Percentiles rank a stretch among this genome's conserved stretches.
phyloP scores from a whole-genome alignment of 2,113 vertebrate species.

The Aphyosemion australe region DNA sequence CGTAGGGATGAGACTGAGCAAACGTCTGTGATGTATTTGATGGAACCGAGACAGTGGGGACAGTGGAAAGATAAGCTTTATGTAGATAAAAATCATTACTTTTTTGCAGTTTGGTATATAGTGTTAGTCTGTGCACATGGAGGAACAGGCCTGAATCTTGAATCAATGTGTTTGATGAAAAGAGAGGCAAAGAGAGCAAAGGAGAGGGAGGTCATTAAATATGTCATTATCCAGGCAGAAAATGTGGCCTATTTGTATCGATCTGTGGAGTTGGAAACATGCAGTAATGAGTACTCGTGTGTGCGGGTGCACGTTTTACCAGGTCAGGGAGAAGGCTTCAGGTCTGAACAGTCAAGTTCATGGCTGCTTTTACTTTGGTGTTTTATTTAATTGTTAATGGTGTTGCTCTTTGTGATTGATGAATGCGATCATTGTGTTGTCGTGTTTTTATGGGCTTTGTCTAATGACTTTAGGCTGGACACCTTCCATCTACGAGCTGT shows the following conservation, averaged over 20 bases:
- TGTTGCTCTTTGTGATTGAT: constrained; percentile 6
- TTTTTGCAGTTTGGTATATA: not conserved
- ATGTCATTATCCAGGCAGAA: constrained; percentile 58
- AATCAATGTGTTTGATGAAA: constrained; percentile 26
- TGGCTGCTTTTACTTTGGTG: not conserved
- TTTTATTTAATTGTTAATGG: not conserved
- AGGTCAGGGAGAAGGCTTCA: not conserved
- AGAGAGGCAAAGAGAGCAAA: not conserved
- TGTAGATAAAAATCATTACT: constrained; percentile 6
- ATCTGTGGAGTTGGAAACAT: constrained; percentile 36
- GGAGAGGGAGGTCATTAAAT: constrained; percentile 42
- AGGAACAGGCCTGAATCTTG: not conserved
- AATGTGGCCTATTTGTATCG: constrained; percentile 43
- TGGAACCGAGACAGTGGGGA: constrained; percentile 8
- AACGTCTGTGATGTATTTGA: constrained; percentile 17
- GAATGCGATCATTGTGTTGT: constrained; percentile 6
- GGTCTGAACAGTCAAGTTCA: constrained; percentile 1
- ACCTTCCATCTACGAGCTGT: constrained; percentile 20
- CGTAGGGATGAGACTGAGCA: not conserved
- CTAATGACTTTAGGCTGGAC: constrained; percentile 1
- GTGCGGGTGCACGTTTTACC: constrained; percentile 1
- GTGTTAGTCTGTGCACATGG: not conserved
- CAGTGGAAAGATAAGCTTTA: not conserved
- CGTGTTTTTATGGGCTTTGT: not conserved
- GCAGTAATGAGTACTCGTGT: constrained; percentile 24